Base-by-base conservation (phyloP, 2,113 vertebrate genomes). In the Xenotilapia longispinis region DNA sequence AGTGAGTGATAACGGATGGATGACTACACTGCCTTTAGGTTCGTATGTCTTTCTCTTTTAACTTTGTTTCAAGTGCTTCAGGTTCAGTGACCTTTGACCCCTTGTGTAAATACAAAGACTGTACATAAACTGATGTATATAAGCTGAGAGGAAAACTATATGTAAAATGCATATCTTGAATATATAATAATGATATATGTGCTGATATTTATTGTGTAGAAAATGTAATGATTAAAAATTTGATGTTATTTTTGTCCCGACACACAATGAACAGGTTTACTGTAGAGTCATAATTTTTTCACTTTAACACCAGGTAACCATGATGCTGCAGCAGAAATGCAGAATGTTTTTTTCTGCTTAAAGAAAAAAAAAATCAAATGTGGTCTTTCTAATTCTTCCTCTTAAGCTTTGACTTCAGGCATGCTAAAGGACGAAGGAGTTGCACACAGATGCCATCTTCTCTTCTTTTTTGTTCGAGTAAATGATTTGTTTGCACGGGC, bases 41-140 rank as follows among this genome's bases (percentile, higher is more conserved):
- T 92, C 53, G 19, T 84, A 94, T 80, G 81, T 87, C 93, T 91
- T 85, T 94, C 70, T 84, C 93, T 86, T 84, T 92, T 92, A 92
- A 89, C 87, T 86, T 94, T 87, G 91, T 95, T 94, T 93, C 91
- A 95, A 95, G 95, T 96, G 94, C 94, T 96, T 95, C 93, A 93
- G 92, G 93, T 94, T 94, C 85, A 87, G 87, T 93, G 88, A 95
- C 93, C 91, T 95, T 94, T 92, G 89, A 94, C 82, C 90, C 91
- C 85, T 57, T 89, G 84, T 96, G 95, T 97, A 96, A 94, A 97
- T 96, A 96, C 88, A 92, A 90, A 94, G 89, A 93, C 87, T 97
- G 95, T 97, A 96, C 87, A 97, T 95, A 96, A 53, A 92, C 92
- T 90, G 87, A 95, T 97, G 95, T 97, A 96, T 95, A 96, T 96